Evolutionary conservation across 2,113 vertebrate species (phyloP).

Genomic region (Seriola dumerili): DNA sequence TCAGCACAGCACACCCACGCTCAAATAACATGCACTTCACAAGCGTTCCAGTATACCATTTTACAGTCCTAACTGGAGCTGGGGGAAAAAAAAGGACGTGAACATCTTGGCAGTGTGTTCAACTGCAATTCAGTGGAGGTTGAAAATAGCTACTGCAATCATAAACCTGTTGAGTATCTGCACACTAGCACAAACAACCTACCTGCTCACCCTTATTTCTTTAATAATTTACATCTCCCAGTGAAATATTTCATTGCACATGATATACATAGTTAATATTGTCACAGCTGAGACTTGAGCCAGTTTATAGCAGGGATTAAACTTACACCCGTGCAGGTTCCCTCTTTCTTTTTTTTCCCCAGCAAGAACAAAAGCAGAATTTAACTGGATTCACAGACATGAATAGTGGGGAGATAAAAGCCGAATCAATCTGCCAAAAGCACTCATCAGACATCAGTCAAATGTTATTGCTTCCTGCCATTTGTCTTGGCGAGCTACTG

Average conservation of each 20-base stretch:
- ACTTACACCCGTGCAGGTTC: not conserved
- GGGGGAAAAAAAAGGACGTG: not conserved
- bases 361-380: not conserved
- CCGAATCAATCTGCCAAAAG: constrained; percentile 52
- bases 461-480: constrained; percentile 39
- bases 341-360: not conserved
- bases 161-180: constrained; percentile 20
- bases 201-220: not conserved
- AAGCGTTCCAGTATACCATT: constrained; percentile 23
- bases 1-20: constrained; percentile 25
- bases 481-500: constrained; percentile 34
- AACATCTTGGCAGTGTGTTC: constrained; percentile 42
- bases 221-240: not conserved
- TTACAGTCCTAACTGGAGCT: constrained; percentile 22
- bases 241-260: not conserved
- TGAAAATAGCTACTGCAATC: constrained; percentile 32
- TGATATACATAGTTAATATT: not conserved
- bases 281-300: not conserved
- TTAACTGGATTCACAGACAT: constrained; percentile 1
- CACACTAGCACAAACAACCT: not conserved
- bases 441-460: constrained; percentile 33
- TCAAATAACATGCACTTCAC: constrained; percentile 25
- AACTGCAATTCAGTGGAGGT: constrained; percentile 25
- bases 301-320: not conserved
- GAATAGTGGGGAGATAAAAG: constrained; percentile 31